Evolutionary conservation across 2,797 vertebrate species (phyloP).

Genomic region (Amblyopsis hoosieri): DNA sequence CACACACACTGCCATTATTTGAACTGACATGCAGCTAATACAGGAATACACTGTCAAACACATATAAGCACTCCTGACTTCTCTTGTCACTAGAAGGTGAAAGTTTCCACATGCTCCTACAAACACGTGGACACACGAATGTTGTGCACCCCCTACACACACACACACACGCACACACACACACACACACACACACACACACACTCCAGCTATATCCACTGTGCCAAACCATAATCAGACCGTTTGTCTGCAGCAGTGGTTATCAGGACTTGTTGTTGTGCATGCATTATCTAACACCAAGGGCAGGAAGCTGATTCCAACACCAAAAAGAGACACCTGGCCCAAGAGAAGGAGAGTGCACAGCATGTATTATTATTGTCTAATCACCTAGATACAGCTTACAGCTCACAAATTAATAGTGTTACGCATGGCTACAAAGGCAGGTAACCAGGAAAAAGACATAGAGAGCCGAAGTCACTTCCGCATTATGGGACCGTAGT

Average conservation of each 20-base stretch:
- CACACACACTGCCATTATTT: too few relatives aligned
- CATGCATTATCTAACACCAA: too few relatives aligned
- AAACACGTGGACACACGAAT: too few relatives aligned
- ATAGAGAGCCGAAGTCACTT: too few relatives aligned
- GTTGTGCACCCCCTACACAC: background rate
- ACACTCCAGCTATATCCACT: conserved; percentile 1
- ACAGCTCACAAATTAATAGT: conserved; percentile 25
- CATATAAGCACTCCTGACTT: background rate
- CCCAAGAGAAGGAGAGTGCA: conserved; percentile 18
- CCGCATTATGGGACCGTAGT: too few relatives aligned
- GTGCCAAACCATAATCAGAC: conserved; percentile 17
- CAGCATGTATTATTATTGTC: conserved; percentile 12
- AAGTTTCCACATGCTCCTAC: background rate
- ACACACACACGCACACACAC: background rate
- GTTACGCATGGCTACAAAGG: conserved; percentile 51
- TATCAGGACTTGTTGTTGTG: conserved; percentile 18
- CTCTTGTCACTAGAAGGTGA: background rate
- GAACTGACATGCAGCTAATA: conserved; percentile 3
- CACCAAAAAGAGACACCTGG: conserved; percentile 18
- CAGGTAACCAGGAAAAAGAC: conserved; percentile 44
- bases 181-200: background rate
- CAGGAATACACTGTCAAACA: conserved; percentile 5
- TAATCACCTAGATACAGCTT: conserved; percentile 33
- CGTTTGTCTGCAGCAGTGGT: conserved; percentile 28
- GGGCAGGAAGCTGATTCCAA: conserved; percentile 16